These are phyloP conservation scores for Pseudoatta argentina DNA, from an alignment of 1,140 invertebrate genomes.

Conservation along the genomic window DNA sequence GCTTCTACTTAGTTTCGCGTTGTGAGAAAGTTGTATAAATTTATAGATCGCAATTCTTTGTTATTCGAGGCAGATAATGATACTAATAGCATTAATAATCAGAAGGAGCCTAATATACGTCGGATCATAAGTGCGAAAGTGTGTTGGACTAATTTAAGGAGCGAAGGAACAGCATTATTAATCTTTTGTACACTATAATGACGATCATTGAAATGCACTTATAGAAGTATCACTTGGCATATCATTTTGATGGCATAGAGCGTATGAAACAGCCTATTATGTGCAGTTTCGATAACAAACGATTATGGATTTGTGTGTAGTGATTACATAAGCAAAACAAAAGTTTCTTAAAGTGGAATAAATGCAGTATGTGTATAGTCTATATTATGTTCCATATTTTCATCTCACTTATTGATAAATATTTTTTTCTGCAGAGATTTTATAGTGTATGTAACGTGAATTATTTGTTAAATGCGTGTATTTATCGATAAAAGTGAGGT, in stretches of 20 bases:
- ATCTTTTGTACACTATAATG: background rate
- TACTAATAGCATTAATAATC: slow-evolving; percentile 28
- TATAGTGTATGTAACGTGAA: too few species aligned
- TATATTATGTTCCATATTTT: too few species aligned
- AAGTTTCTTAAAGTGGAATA: background rate
- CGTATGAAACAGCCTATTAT: background rate
- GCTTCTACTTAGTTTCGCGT: slow-evolving; percentile 10
- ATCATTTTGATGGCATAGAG: background rate
- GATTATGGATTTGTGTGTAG: background rate
- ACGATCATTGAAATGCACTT: background rate
- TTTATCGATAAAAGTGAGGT: too few species aligned
- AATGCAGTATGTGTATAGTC: background rate
- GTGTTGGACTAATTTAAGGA: background rate
- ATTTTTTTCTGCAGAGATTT: too few species aligned
- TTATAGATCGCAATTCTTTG: background rate
- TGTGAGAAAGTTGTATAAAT: slow-evolving; percentile 23
- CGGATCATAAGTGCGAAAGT: slow-evolving; percentile 4
- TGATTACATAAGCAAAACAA: background rate
- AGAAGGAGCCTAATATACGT: background rate
- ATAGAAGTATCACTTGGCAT: background rate
- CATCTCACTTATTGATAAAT: too few species aligned
- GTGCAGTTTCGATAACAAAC: background rate
- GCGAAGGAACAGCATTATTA: background rate
- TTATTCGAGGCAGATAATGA: slow-evolving; percentile 23
- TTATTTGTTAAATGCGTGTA: too few species aligned